Conservation (phyloP, 2,888 invertebrate species). For the Nyleta sp. region DNA sequence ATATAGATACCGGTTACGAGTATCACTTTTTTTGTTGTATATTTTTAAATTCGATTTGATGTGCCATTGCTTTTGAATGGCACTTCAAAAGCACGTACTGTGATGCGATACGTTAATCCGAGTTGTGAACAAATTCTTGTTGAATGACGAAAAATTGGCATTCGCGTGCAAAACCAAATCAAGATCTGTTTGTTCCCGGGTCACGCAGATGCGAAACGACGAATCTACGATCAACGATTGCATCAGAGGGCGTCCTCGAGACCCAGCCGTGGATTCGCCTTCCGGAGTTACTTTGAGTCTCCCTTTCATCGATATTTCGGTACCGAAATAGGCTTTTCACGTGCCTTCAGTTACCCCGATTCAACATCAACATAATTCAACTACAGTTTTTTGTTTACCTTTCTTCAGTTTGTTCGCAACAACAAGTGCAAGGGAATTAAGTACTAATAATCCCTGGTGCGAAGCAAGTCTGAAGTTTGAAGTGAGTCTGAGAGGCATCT, state of each 20-base stretch:
- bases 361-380: no score
- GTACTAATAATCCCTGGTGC: no score
- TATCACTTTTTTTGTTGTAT: background rate
- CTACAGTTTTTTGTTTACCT: no score
- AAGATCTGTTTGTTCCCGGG: constrained; percentile 75
- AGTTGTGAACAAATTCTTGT: constrained; percentile 9
- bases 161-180: constrained; percentile 33
- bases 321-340: constrained; percentile 81
- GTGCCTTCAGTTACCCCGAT: constrained; percentile 48
- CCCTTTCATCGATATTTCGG: constrained; percentile 95
- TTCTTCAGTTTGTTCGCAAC: no score
- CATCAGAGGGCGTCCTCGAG: constrained; percentile 79
- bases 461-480: no score
- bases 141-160: constrained; percentile 37
- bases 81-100: constrained; percentile 30
- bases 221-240: constrained; percentile 82
- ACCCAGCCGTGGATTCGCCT: constrained; percentile 87
- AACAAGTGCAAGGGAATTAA: no score
- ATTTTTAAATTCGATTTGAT: background rate
- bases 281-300: constrained; percentile 93
- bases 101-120: constrained; percentile 49
- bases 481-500: no score
- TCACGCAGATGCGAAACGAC: constrained; percentile 79
- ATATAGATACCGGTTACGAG: constrained; percentile 12
- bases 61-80: background rate